Conservation (phyloP, 2,797 vertebrate species). For the Falco peregrinus region DNA sequence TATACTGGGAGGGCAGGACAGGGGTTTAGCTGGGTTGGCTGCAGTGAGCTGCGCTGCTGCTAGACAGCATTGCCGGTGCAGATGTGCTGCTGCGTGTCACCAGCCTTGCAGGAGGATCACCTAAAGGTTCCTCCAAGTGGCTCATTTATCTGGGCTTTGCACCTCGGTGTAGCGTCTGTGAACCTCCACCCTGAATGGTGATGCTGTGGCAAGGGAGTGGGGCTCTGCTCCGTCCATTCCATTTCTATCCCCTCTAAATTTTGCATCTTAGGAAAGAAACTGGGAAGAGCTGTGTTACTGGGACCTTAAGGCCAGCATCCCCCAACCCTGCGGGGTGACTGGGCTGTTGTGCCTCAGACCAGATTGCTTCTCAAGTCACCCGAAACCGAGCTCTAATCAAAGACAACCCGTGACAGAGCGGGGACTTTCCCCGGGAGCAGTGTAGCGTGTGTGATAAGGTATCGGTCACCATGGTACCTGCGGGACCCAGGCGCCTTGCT, state of each 20-base stretch:
- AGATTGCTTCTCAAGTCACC: background rate
- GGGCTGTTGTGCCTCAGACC: background rate
- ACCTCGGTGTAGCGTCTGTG: rapidly evolving
- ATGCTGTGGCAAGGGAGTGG: background rate
- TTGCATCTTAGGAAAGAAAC: background rate
- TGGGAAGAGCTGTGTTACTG: rapidly evolving
- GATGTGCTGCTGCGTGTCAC: background rate
- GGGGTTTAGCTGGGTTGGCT: background rate
- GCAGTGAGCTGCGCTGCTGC: background rate
- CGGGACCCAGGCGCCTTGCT: rapidly evolving
- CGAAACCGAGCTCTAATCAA: background rate
- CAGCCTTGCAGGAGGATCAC: background rate
- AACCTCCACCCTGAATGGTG: background rate
- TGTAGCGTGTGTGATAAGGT: background rate
- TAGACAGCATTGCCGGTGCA: background rate
- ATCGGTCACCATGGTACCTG: background rate
- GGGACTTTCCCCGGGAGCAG: background rate
- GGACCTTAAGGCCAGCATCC: background rate
- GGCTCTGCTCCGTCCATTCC: background rate
- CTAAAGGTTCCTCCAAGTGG: background rate
- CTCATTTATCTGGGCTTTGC: background rate
- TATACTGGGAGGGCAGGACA: background rate
- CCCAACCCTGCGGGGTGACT: background rate
- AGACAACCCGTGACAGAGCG: background rate
- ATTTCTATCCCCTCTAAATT: background rate